phyloP scores from a whole-genome alignment of 2,797 vertebrate species.

The Otus scops region DNA sequence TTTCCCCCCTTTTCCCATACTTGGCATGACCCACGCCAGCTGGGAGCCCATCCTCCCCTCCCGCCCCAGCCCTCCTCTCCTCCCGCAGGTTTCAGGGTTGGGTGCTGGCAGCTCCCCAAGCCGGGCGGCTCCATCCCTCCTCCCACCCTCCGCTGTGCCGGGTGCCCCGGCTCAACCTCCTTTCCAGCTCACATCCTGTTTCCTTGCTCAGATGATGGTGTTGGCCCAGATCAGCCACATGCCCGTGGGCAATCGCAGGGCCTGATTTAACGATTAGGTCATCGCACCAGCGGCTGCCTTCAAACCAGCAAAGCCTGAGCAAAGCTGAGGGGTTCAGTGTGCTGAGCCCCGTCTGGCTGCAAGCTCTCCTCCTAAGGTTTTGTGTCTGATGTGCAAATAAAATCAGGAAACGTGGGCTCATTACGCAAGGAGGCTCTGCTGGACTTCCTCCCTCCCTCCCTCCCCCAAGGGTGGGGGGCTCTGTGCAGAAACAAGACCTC shows the following conservation, averaged over 20 bases:
- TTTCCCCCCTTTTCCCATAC: background rate
- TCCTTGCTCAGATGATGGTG: background rate
- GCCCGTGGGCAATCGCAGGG: background rate
- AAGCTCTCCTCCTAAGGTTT: background rate
- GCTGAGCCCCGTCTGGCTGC: background rate
- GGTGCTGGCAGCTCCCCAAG: background rate
- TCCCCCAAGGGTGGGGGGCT: background rate
- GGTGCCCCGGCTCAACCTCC: background rate
- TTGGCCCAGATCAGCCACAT: background rate
- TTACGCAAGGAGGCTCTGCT: background rate
- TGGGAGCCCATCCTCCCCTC: background rate
- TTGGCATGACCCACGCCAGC: background rate
- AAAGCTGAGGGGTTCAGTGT: background rate
- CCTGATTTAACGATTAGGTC: background rate
- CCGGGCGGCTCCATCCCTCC: background rate
- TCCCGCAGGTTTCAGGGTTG: slow-evolving; percentile 38
- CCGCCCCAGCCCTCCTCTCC: background rate
- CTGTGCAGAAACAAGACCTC: slow-evolving; percentile 10
- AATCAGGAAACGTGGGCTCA: background rate
- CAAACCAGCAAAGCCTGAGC: background rate
- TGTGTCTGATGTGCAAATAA: background rate
- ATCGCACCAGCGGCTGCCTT: background rate
- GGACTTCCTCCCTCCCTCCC: background rate
- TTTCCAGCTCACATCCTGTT: slow-evolving; percentile 64
- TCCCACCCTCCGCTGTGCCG: background rate